Evolutionary conservation across 2,797 vertebrate genomes (phyloP).

Genomic region (Dermochelys coriacea): DNA sequence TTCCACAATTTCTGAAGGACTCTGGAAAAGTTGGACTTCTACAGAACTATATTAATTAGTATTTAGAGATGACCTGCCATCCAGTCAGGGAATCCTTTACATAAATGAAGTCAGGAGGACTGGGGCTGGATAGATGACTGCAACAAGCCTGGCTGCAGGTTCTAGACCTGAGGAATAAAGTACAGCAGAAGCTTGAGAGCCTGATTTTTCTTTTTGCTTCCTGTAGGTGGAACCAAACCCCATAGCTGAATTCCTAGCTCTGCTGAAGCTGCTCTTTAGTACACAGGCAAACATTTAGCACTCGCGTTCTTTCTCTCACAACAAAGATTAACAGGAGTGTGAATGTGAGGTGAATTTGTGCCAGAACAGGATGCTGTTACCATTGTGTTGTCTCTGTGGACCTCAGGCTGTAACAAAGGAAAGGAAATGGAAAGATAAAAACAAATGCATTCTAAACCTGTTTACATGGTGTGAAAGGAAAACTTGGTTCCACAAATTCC

Average conservation of each 20-base stretch:
- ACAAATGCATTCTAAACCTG: neutral
- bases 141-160: neutral
- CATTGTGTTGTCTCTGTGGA: neutral
- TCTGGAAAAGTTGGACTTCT: neutral
- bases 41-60: neutral
- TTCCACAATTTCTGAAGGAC: neutral
- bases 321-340: neutral
- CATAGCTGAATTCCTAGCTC: constrained; percentile 58
- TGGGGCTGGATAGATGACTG: neutral
- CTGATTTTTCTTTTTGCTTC: constrained; percentile 40
- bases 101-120: neutral
- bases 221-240: constrained; percentile 81
- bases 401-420: constrained; percentile 47
- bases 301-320: neutral
- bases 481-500: neutral
- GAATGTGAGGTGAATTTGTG: constrained; percentile 46
- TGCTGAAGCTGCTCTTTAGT: neutral
- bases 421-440: constrained; percentile 12
- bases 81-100: neutral
- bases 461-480: rapidly evolving
- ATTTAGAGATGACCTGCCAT: rapidly evolving
- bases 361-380: constrained; percentile 31
- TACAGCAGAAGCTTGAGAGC: neutral
- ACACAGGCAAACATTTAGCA: rapidly evolving
- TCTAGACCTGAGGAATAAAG: neutral